Evolutionary conservation across 2,888 invertebrate species (phyloP).

Genomic region (Branchellion lobata): DNA sequence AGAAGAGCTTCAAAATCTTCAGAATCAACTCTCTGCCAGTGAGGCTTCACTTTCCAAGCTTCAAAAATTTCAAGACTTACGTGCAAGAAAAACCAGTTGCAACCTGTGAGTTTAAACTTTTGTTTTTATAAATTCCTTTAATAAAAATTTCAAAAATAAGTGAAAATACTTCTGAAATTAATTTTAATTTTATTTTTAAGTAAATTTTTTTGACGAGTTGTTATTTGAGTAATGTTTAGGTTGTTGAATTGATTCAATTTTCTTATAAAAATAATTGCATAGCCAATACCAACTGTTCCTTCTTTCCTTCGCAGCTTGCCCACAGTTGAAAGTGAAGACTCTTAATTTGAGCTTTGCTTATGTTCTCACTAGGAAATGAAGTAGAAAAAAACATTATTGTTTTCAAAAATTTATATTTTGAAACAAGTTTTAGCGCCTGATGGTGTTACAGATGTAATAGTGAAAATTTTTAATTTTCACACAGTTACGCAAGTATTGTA

Average conservation of each 20-base stretch:
- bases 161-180: not conserved
- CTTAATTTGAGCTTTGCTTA: not conserved
- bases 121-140: not conserved
- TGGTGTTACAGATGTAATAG: no score
- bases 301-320: not conserved
- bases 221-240: no score
- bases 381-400: no score
- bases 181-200: not conserved
- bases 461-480: no score
- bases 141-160: not conserved
- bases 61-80: not conserved
- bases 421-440: no score
- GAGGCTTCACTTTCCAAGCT: not conserved
- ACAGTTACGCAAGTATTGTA: no score
- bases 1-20: not conserved
- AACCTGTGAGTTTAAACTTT: not conserved
- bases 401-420: no score
- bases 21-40: not conserved
- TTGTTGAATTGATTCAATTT: no score
- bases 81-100: not conserved
- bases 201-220: no score
- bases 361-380: not conserved
- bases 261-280: no score
- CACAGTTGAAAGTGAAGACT: conserved; percentile 4
- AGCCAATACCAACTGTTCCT: no score